Evolutionary conservation across 2,888 invertebrate genomes (phyloP).

Genomic region (Drosophila infuscata): DNA sequence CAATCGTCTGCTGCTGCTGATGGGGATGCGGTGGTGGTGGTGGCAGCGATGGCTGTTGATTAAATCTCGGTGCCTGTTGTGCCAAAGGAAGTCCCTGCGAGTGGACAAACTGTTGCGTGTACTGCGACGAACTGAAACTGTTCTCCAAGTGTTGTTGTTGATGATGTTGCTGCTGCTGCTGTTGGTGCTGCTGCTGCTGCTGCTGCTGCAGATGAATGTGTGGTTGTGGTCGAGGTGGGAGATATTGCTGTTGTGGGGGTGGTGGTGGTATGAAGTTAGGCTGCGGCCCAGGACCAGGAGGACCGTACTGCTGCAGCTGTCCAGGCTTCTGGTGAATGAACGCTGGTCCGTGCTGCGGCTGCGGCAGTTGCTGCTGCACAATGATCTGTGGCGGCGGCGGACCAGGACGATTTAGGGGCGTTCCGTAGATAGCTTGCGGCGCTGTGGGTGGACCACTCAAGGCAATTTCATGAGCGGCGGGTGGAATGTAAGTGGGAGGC

Average conservation of each 20-base stretch:
- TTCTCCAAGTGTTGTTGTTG: slow-evolving; percentile 50
- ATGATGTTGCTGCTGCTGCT: slow-evolving; percentile 27
- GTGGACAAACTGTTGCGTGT: slow-evolving; percentile 70
- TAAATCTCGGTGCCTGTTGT: slow-evolving; percentile 78
- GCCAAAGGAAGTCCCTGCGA: slow-evolving; percentile 75
- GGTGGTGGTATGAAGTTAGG: slow-evolving; percentile 58
- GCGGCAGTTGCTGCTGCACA: slow-evolving; percentile 80
- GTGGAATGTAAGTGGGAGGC: slow-evolving; percentile 87
- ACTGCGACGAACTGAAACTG: slow-evolving; percentile 69
- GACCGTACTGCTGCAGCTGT: slow-evolving; percentile 52
- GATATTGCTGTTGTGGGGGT: slow-evolving; percentile 62
- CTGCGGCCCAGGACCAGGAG: slow-evolving; percentile 51
- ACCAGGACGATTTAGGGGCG: slow-evolving; percentile 19
- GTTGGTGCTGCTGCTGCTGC: slow-evolving; percentile 46
- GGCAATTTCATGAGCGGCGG: slow-evolving; percentile 87
- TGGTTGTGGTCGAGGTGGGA: slow-evolving; percentile 53
- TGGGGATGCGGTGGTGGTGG: slow-evolving; percentile 62
- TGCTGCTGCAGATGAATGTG: slow-evolving; percentile 41
- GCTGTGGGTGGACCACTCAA: slow-evolving; percentile 46
- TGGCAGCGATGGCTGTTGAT: slow-evolving; percentile 69
- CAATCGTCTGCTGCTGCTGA: slow-evolving; percentile 59
- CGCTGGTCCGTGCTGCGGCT: slow-evolving; percentile 62
- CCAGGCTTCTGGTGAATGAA: slow-evolving; percentile 60
- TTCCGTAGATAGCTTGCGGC: slow-evolving; percentile 37
- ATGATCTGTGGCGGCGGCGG: slow-evolving; percentile 45